Conservation (phyloP, 2,888 invertebrate species). For the Aleiodes alternator region DNA sequence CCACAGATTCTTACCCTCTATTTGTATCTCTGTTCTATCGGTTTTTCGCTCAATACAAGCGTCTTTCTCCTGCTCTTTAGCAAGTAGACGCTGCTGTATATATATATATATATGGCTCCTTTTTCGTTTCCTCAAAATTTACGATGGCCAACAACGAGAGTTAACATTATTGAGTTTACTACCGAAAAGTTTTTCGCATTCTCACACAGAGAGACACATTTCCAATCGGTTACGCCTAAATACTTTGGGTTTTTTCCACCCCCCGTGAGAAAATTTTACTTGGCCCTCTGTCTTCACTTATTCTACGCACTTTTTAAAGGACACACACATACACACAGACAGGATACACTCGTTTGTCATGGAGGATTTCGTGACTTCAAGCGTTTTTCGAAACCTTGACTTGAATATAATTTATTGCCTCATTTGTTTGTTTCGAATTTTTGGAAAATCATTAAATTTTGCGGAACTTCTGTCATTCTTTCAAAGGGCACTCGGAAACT, state of each 20-base stretch:
- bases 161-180: conserved; percentile 24
- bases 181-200: conserved; percentile 21
- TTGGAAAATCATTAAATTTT: too few species aligned
- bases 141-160: conserved; percentile 11
- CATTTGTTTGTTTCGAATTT: too few species aligned
- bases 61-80: background rate
- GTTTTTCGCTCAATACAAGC: background rate
- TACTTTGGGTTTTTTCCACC: background rate
- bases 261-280: conserved; percentile 12
- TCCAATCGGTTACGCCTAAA: conserved; percentile 31
- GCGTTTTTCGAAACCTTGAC: too few species aligned
- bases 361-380: too few species aligned
- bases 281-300: background rate
- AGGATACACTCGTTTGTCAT: too few species aligned
- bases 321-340: background rate
- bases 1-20: background rate
- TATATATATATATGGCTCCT: background rate
- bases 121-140: conserved; percentile 17
- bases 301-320: conserved; percentile 1
- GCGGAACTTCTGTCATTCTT: too few species aligned
- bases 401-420: too few species aligned
- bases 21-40: conserved; percentile 9
- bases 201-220: background rate
- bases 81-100: background rate
- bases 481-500: too few species aligned